These are phyloP conservation scores for Pollenia griseotomentosa DNA, from an alignment of 2,888 invertebrate species.

Conservation along the genomic window DNA sequence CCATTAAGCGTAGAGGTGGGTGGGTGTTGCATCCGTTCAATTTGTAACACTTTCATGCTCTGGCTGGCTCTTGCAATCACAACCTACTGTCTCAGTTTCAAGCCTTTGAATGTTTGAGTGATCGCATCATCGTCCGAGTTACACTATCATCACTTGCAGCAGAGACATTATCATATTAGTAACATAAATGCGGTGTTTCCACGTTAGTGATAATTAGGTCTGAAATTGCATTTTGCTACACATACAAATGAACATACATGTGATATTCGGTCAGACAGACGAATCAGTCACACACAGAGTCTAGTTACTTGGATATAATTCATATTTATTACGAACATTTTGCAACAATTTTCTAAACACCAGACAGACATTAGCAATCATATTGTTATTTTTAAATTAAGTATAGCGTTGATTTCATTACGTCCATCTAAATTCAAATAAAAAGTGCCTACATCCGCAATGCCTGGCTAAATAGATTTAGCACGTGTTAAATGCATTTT, in stretches of 20 bases:
- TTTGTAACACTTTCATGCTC: constrained; percentile 49
- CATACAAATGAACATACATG: neutral
- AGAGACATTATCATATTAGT: neutral
- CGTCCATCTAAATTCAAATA: constrained; percentile 72
- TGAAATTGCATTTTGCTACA: constrained; percentile 68
- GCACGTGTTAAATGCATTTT: constrained; percentile 73
- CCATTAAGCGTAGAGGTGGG: constrained; percentile 68
- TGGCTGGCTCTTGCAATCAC: neutral
- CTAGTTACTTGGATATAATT: constrained; percentile 8
- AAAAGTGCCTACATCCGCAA: constrained; percentile 73
- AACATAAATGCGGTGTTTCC: constrained; percentile 37
- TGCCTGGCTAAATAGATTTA: constrained; percentile 69
- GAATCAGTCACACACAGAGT: constrained; percentile 2
- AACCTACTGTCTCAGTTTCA: constrained; percentile 5
- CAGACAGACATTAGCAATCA: constrained; percentile 65
- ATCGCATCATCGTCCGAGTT: constrained; percentile 57
- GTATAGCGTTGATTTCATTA: constrained; percentile 74
- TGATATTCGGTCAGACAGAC: constrained; percentile 44
- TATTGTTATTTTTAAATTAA: constrained; percentile 73
- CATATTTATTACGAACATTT: neutral
- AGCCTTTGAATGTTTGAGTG: constrained; percentile 53
- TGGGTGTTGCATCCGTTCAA: constrained; percentile 72
- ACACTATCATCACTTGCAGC: constrained; percentile 29
- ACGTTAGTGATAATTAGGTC: constrained; percentile 68
- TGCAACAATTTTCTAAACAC: constrained; percentile 38